phyloP scores from a whole-genome alignment of 2,113 vertebrate genomes.

The Felis chaus region DNA sequence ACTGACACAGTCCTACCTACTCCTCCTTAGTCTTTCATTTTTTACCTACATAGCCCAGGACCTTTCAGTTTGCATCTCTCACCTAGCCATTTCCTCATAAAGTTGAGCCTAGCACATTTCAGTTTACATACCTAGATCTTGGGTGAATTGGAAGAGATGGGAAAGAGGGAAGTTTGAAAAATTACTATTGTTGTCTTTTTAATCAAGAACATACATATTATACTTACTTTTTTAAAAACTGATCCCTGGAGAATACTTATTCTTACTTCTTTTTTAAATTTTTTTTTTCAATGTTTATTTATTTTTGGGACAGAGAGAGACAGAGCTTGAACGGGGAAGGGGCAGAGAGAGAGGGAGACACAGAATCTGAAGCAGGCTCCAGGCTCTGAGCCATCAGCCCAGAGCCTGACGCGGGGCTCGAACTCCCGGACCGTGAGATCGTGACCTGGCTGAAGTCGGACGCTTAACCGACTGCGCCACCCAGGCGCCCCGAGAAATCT shows the following conservation, averaged over 20 bases:
- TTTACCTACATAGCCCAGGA: background rate
- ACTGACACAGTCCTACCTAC: background rate
- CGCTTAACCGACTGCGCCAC: no score
- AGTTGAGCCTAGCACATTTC: background rate
- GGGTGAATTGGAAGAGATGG: background rate
- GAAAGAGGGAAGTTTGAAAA: background rate
- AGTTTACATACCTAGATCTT: background rate
- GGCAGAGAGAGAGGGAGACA: no score
- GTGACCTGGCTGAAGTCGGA: no score
- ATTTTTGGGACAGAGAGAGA: no score
- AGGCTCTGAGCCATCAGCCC: no score
- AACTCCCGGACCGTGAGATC: no score
- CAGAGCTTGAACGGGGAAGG: no score
- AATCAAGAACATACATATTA: background rate
- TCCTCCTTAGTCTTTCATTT: background rate
- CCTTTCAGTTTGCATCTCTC: background rate
- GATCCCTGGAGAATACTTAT: background rate
- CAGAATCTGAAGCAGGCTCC: no score
- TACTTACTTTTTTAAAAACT: background rate
- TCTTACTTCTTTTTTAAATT: background rate
- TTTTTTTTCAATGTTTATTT: no score
- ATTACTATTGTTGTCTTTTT: background rate
- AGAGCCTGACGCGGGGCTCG: no score
- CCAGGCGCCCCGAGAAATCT: no score
- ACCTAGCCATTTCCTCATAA: background rate